Evolutionary conservation across 2,797 vertebrate species (phyloP), one percentile per base, ranked within the genome.

Genomic region (Mionectes olivaceus): DNA sequence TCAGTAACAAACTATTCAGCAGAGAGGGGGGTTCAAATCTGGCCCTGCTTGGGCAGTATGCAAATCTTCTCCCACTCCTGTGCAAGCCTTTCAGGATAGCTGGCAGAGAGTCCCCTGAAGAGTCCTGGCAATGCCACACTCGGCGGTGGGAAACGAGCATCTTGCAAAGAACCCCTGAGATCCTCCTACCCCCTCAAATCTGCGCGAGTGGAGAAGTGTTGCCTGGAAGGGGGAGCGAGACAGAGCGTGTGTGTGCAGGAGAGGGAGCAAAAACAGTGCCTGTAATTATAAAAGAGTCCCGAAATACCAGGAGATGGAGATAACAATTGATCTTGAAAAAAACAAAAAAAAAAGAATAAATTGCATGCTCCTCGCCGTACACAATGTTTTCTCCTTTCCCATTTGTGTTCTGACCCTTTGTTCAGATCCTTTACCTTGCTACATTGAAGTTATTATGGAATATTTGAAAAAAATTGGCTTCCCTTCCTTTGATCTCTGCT

Each of bases 81-180:
- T 87, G 90, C 90, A 79, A 94, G 95, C 88, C 68, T 64, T 76
- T 83, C 43, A 96, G 92, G 94, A 89, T 43, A 86, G 81, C 94
- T 96, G 94, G 90, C 94, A 96, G 75, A 94, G 87, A 94, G 93
- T 96, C 91, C 85, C 87, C 95, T 96, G 94, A 96, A 97, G 86
- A 95, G 93, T 95, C 93, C 94, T 97, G 95, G 96, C 95, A 97
- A 94, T 94, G 95, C 95, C 93, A 95, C 93, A 94, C 77, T 67
- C 93, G 55, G 89, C 53, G 35, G 91, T 95, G 86, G 94, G 93
- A 75, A 97, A 85, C 56, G 12, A 96, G 92, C 94, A 96, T 97
- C 95, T 96, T 95, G 95, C 87, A 82, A 94, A 96, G 93, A 91
- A 95, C 91, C 93, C 75, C 92, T 84, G 89, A 96, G 94, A 96